A percentile compares a stretch with the other conserved stretches of the same genome.
Conservation (phyloP, 2,888 invertebrate species). For the Trissonchulus sp. region DNA sequence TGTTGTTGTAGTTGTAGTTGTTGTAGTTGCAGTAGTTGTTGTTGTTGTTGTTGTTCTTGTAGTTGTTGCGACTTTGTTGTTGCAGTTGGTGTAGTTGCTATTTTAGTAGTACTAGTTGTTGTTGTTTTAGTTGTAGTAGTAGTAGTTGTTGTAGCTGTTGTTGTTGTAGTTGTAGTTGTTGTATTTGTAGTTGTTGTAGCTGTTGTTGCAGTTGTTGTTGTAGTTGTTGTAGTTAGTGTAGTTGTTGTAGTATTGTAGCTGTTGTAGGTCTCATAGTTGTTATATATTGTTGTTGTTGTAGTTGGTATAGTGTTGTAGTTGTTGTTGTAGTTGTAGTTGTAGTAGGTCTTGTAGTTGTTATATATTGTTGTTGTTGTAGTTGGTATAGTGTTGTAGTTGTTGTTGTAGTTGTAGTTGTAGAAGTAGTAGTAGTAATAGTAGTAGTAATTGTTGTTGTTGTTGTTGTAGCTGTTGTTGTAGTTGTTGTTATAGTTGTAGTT, state of each 20-base stretch:
- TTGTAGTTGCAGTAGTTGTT: conserved; percentile 22
- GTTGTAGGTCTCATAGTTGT: no score
- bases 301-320: not conserved
- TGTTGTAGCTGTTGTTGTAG: no score
- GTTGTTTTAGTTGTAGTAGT: conserved; percentile 19
- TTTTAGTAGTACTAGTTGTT: conserved; percentile 12
- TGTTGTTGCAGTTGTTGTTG: conserved; percentile 25
- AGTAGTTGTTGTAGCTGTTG: conserved; percentile 22
- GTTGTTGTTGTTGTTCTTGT: conserved; percentile 22
- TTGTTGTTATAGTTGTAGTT: no score
- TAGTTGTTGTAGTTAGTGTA: conserved; percentile 15
- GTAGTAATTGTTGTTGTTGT: conserved; percentile 24
- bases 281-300: not conserved
- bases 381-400: not conserved
- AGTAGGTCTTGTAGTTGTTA: not conserved
- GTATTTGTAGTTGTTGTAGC: no score
- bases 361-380: conserved; percentile 23
- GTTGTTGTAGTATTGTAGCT: no score
- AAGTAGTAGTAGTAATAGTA: not conserved
- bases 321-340: not conserved
- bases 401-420: conserved; percentile 20
- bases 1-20: conserved; percentile 14
- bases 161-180: conserved; percentile 20
- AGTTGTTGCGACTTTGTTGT: no score
- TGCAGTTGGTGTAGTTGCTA: no score